Evolutionary conservation across 2,113 vertebrate species (phyloP), one percentile per base, ranked within the genome.

Genomic region (Grammatotria lemairii): DNA sequence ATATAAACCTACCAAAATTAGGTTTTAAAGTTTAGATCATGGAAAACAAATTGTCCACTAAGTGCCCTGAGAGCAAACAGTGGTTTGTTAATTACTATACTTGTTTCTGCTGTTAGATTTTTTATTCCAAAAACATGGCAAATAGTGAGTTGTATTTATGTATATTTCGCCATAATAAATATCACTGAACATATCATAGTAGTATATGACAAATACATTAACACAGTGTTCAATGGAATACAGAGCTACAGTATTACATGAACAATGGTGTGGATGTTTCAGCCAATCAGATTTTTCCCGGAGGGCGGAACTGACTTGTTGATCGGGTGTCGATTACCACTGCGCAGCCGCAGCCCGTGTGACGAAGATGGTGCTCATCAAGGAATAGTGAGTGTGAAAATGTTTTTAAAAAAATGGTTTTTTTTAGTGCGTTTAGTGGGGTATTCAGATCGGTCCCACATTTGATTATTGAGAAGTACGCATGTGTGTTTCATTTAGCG

Each of bases 301-400:
- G 93, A 84, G 95, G 96, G 94, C 93, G 93, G 94, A 26, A 70
- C 85, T 2, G 83, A 86, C 86, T 79, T 91, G 89, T 93, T 93
- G 89, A 94, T 40, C 51, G 94, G 93, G 73, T 82, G 93, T 91
- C 79, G n/a, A 5, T 26, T 23, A 40, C n/a, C 65, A 94, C 73
- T 92, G 95, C 95, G 96, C 96, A 96, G 90, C 92, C 94, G 96
- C 94, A 94, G 95, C 86, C 93, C 88, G 89, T 86, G 94, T 92
- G 93, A 95, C 96, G 95, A 98, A 97, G 96, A 98, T 98, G 98
- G 98, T 98, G 97, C 96, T 98, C 93, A 97, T 97, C 96, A 98
- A 99, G 96, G 98, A 98, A 97, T 98, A 98, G 98, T 98, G 94
- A 98, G 98, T 96, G 38, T 86, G 19, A 91, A 91, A 93, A 55